Evolutionary conservation across 2,113 vertebrate species (phyloP).

Genomic region (Ivindomyrus marchei): DNA sequence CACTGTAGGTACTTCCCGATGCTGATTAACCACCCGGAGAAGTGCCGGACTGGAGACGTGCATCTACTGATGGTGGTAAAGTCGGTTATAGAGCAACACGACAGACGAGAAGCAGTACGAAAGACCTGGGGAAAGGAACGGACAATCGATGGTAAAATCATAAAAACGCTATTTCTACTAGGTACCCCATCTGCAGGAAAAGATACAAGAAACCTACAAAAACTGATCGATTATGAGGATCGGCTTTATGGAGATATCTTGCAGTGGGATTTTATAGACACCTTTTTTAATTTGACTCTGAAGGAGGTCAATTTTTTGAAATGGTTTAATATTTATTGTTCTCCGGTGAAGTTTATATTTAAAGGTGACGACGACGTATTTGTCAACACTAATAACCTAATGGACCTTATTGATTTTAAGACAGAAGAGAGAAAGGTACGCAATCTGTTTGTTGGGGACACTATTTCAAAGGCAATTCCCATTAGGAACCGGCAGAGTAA

Average conservation of each 20-base stretch:
- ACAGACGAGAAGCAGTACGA: conserved; percentile 64
- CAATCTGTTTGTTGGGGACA: conserved; percentile 69
- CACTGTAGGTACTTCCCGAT: conserved; percentile 71
- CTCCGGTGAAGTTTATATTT: conserved; percentile 60
- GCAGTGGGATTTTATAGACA: conserved; percentile 77
- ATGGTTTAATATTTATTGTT: conserved; percentile 66
- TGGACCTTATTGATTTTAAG: conserved; percentile 59
- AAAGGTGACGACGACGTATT: conserved; percentile 80
- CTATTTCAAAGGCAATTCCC: conserved; percentile 66
- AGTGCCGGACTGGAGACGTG: conserved; percentile 50
- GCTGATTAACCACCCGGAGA: conserved; percentile 69
- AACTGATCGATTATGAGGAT: conserved; percentile 67
- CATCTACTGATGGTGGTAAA: conserved; percentile 68
- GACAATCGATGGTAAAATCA: conserved; percentile 45
- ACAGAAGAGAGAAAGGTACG: conserved; percentile 39
- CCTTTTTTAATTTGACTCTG: conserved; percentile 70
- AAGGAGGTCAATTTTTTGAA: conserved; percentile 72
- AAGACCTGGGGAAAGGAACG: conserved; percentile 61
- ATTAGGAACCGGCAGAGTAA: conserved; percentile 69
- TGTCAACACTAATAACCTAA: conserved; percentile 66
- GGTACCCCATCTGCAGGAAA: conserved; percentile 58
- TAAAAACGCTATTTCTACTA: conserved; percentile 63
- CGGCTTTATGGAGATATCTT: conserved; percentile 65
- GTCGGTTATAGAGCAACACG: conserved; percentile 66
- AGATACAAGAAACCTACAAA: conserved; percentile 62